phyloP scores from a whole-genome alignment of 2,113 vertebrate genomes.

The Xyliphius kryptos region DNA sequence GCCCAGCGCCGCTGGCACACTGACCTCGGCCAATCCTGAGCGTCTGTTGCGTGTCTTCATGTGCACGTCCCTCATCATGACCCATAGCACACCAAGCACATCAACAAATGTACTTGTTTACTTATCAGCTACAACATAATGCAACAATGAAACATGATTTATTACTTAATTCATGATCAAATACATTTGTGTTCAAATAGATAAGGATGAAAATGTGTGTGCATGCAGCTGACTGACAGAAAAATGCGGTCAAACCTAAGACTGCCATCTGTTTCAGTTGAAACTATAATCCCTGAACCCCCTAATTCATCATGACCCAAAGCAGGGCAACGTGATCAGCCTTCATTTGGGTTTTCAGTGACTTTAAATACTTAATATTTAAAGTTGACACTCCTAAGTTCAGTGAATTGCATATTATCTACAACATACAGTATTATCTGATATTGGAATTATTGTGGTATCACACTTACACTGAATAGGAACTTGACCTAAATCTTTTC shows the following conservation, averaged over 20 bases:
- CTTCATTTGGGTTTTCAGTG: slow-evolving; percentile 21
- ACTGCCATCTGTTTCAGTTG: slow-evolving; percentile 36
- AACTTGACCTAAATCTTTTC: too few relatives aligned
- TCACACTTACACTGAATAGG: too few relatives aligned
- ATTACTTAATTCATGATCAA: slow-evolving; percentile 24
- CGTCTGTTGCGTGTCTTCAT: slow-evolving; percentile 32
- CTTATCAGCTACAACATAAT: background rate
- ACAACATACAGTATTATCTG: too few relatives aligned
- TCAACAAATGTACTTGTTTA: slow-evolving; percentile 5
- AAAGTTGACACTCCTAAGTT: background rate
- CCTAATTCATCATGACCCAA: slow-evolving; percentile 31
- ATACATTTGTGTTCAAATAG: slow-evolving; percentile 4
- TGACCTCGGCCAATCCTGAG: slow-evolving; percentile 32
- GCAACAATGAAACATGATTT: slow-evolving; percentile 14
- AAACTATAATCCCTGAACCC: slow-evolving; percentile 37
- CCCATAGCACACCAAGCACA: background rate
- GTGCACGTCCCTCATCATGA: slow-evolving; percentile 7
- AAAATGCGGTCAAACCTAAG: slow-evolving; percentile 25
- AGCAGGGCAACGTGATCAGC: slow-evolving; percentile 31
- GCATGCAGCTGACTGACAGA: slow-evolving; percentile 7
- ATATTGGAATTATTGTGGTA: too few relatives aligned
- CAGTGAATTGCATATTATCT: background rate
- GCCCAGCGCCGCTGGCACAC: slow-evolving; percentile 36
- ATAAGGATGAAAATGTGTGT: slow-evolving; percentile 17
- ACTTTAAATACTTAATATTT: background rate